These are phyloP conservation scores for Leptinotarsa undecemlineata DNA, from an alignment of 1,140 invertebrate species.

Conservation along the genomic window DNA sequence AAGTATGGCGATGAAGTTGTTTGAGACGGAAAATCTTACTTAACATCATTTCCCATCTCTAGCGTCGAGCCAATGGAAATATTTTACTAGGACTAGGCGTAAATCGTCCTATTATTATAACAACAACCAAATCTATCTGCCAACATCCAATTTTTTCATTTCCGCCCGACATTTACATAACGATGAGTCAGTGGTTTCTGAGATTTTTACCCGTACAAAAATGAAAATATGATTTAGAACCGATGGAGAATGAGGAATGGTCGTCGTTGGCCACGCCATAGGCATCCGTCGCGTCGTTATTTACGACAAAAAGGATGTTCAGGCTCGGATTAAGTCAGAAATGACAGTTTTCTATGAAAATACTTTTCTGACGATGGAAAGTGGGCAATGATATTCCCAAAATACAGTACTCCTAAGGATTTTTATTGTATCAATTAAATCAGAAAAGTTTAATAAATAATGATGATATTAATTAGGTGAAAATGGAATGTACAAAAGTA, in stretches of 20 bases:
- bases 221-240: neutral
- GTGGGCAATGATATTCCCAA: no score
- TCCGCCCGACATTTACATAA: neutral
- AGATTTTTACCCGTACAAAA: neutral
- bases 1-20: no score
- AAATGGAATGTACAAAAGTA: no score
- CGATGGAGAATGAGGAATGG: neutral
- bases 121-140: neutral
- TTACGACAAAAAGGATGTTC: neutral
- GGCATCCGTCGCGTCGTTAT: neutral
- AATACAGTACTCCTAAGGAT: no score
- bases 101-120: constrained; percentile 3
- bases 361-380: no score
- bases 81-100: neutral
- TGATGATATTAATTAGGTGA: no score
- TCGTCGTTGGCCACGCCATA: neutral
- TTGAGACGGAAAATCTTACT: neutral
- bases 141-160: neutral
- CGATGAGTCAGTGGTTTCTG: neutral
- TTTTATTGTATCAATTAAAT: no score
- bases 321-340: neutral
- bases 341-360: no score
- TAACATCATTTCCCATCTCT: neutral
- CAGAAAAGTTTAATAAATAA: no score
- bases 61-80: neutral